Base-by-base conservation (phyloP, 2,888 invertebrate genomes). In the Leptinotarsa rubiginosa region DNA sequence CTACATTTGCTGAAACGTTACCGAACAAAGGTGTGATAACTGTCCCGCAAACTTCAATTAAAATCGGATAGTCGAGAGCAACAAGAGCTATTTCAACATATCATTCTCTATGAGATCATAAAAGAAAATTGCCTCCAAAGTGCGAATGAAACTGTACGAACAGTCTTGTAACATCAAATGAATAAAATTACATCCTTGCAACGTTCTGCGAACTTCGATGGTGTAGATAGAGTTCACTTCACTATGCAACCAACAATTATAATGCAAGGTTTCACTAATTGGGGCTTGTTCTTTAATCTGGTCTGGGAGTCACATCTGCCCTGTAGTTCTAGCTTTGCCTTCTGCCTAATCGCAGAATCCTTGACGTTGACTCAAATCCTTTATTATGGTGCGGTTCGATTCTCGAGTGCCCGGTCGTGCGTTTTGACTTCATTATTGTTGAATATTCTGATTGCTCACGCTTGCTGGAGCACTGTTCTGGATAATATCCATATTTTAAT, bases 251-350 rank as follows among this genome's bases (percentile, higher is more conserved):
- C 82, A 79, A 81, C 83, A 84, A 84, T 85, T 84, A 84, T 83
- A 82, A 81, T 82, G 82, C 83, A 83, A 84, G 84, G 82, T 82
- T 82, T 79, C 79, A 77, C 84, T 86, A 86, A 85, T 85, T 86
- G 84, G 83, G 83, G 84, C 83, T 84, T 84, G 85, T 85, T 84
- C 86, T 85, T 84, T 85, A 86, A 85, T 86, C 85, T 85, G 84
- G 54, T 72, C 72, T 54, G 59, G 72, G 52, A 72, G 72, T 72
- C 67, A 72, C 72, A 66, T 72, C 66, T 66, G 66, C 56, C 41
- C 80, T 80, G 79, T 80, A 84, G 84, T 73, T 56, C 64, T 80
- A 84, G 84, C 71, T 56, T 65, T 31, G 70, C 70, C 66, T 65
- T 74, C 41, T 18, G 49, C 56, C 67, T 71, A 70, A 78, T 73